phyloP scores from a whole-genome alignment of 2,797 vertebrate genomes.

The Propithecus perrieri region DNA sequence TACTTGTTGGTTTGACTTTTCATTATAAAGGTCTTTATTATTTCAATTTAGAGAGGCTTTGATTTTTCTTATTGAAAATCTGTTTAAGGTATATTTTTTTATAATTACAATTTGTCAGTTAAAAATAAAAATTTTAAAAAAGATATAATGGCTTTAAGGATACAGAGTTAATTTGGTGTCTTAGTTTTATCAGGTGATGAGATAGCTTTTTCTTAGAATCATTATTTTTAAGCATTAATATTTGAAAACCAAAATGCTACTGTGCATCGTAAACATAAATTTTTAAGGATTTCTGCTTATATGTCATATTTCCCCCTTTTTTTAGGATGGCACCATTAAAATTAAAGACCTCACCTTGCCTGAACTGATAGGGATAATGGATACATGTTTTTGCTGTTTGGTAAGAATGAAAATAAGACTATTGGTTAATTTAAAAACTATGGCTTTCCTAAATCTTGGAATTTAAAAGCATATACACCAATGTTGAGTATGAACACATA shows the following conservation, averaged over 20 bases:
- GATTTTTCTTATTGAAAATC: constrained; percentile 5
- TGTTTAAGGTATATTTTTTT: neutral
- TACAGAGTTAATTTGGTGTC: constrained; percentile 33
- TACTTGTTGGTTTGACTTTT: neutral
- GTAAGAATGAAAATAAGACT: constrained; percentile 84
- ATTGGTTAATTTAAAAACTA: constrained; percentile 21
- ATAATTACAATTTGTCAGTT: neutral
- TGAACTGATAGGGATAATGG: constrained; percentile 97
- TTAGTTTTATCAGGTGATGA: constrained; percentile 30
- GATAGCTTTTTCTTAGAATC: constrained; percentile 12
- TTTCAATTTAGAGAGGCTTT: neutral
- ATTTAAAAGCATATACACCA: neutral
- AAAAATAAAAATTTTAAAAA: neutral
- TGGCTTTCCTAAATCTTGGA: constrained; percentile 5
- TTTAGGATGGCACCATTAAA: constrained; percentile 95
- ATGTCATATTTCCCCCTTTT: constrained; percentile 30
- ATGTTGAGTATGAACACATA: neutral
- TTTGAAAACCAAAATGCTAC: constrained; percentile 21
- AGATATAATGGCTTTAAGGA: constrained; percentile 5
- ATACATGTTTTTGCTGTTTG: constrained; percentile 99
- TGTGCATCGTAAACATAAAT: neutral
- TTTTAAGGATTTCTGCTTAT: neutral
- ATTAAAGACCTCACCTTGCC: constrained; percentile 96
- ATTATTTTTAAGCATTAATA: constrained; percentile 32
- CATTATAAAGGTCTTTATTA: constrained; percentile 30